These are phyloP conservation scores for Popillia japonica DNA, from an alignment of 1,140 invertebrate genomes.

Conservation along the genomic window DNA sequence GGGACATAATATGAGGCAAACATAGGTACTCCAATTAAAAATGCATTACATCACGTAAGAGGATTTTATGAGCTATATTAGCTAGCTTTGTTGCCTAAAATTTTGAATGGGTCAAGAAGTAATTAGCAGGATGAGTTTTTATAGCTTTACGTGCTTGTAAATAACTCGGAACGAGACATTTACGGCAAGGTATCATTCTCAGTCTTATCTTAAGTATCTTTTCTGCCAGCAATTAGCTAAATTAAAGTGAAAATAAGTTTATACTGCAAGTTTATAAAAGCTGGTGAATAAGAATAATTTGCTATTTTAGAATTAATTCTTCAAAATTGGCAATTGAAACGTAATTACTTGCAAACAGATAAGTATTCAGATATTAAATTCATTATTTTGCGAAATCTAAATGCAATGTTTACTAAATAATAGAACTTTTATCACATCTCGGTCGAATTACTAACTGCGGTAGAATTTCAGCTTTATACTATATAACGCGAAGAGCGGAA, in stretches of 20 bases:
- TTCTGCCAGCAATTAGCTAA: background rate
- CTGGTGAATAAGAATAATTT: background rate
- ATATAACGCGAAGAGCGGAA: background rate
- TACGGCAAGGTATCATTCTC: background rate
- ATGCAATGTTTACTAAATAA: background rate
- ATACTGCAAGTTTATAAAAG: background rate
- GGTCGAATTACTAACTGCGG: background rate
- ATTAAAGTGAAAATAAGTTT: background rate
- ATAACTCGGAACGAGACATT: background rate
- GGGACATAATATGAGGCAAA: too few relatives aligned
- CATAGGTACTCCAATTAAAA: too few relatives aligned
- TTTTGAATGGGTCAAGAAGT: background rate
- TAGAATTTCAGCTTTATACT: background rate
- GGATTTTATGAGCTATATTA: too few relatives aligned
- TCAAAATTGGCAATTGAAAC: background rate
- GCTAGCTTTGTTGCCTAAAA: background rate
- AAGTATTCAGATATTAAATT: background rate
- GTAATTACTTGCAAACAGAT: background rate
- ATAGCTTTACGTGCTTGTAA: background rate
- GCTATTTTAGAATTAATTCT: background rate
- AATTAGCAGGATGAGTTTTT: background rate
- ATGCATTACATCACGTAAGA: too few relatives aligned
- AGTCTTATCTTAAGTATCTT: background rate
- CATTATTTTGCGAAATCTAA: background rate
- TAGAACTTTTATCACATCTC: background rate